Conservation (phyloP, 2,113 vertebrate species). For the Trichechus manatus region DNA sequence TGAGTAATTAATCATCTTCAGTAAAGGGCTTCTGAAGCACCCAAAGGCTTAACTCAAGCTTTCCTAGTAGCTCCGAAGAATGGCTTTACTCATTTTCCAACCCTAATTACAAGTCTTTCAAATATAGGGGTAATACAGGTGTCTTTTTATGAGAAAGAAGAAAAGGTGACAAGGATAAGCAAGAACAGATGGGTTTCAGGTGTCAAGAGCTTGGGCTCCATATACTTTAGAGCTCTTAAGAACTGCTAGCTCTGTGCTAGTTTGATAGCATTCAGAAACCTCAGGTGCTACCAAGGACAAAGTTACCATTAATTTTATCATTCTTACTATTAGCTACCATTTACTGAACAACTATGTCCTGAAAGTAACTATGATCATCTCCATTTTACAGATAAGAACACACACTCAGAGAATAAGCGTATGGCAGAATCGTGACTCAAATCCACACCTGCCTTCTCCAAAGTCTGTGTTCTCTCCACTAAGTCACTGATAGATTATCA, state of each 20-base stretch:
- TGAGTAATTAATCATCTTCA: neutral
- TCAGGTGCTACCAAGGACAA: neutral
- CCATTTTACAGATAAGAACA: constrained; percentile 16
- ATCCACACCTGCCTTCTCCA: constrained; percentile 29
- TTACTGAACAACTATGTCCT: constrained; percentile 34
- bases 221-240: neutral
- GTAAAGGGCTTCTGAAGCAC: constrained; percentile 53
- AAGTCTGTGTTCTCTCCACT: neutral
- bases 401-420: neutral
- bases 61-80: constrained; percentile 25
- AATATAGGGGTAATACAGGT: constrained; percentile 28
- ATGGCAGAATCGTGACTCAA: constrained; percentile 35
- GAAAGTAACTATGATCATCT: constrained; percentile 29
- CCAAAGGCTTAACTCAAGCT: constrained; percentile 27
- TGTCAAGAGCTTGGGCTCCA: neutral
- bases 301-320: constrained; percentile 34
- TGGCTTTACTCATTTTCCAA: neutral
- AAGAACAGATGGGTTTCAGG: neutral
- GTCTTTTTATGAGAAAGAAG: constrained; percentile 49
- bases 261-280: neutral
- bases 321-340: neutral
- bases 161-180: neutral
- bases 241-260: neutral
- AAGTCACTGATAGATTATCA: neutral
- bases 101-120: constrained; percentile 49